phyloP scores from a whole-genome alignment of 2,113 vertebrate genomes.

The Dicaeum eximium region DNA sequence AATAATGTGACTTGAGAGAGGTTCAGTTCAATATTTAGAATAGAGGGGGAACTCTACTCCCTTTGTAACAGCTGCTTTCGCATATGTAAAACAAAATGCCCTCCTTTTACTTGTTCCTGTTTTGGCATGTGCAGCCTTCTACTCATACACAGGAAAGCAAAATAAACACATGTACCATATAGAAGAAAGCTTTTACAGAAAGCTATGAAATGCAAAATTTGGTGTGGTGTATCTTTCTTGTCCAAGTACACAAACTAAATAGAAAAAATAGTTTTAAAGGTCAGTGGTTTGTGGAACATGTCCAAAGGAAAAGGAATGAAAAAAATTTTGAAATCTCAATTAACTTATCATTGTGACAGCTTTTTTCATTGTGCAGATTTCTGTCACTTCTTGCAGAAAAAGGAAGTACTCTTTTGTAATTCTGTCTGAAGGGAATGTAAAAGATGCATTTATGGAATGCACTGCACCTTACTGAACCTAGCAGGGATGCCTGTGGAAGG shows the following conservation, averaged over 20 bases:
- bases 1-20: neutral
- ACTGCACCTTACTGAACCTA: neutral
- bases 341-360: conserved; percentile 24
- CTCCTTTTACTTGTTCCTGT: neutral
- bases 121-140: neutral
- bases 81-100: neutral
- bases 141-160: neutral
- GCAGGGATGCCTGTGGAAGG: neutral
- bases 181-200: neutral
- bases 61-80: neutral
- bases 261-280: neutral
- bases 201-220: neutral
- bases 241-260: neutral
- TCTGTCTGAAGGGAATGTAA: neutral
- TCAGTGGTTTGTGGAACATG: neutral
- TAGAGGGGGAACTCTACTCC: neutral
- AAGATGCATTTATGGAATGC: conserved; percentile 4
- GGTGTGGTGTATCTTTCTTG: neutral
- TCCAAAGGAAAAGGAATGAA: conserved; percentile 6
- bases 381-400: conserved; percentile 29
- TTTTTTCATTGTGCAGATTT: conserved; percentile 19
- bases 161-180: neutral
- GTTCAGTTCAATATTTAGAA: neutral
- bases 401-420: neutral
- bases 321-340: conserved; percentile 22